Conservation (phyloP, 2,888 invertebrate species). For the Dusona sp. region DNA sequence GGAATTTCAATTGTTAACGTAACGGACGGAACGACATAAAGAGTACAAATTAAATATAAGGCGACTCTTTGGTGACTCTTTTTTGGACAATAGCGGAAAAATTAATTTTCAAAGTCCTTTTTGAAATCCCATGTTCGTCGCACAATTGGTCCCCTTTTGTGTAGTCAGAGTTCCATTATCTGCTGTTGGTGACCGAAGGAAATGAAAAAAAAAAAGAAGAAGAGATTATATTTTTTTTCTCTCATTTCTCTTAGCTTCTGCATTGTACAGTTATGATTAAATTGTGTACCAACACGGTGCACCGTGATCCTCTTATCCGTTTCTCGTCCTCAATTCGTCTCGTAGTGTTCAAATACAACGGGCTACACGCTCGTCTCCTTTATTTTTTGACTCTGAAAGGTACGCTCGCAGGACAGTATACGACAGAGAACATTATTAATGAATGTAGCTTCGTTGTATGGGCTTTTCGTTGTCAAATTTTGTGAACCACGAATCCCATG, state of each 20-base stretch:
- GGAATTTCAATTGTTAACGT: neutral
- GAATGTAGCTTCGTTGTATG: neutral
- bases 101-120: constrained; percentile 12
- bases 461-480: neutral
- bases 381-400: neutral
- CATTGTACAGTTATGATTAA: constrained; percentile 28
- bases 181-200: neutral
- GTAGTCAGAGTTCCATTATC: constrained; percentile 44
- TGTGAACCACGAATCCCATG: neutral
- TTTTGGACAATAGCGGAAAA: constrained; percentile 11
- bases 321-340: constrained; percentile 31
- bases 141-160: constrained; percentile 47
- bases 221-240: constrained; percentile 14
- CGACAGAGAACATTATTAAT: constrained; percentile 20
- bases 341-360: constrained; percentile 13
- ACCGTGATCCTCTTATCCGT: constrained; percentile 48
- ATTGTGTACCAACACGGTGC: neutral
- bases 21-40: neutral
- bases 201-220: neutral
- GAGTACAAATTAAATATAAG: neutral
- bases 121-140: constrained; percentile 43
- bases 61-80: neutral
- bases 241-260: constrained; percentile 36
- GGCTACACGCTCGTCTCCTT: neutral
- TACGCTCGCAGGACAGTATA: neutral